Conservation (phyloP, 2,888 invertebrate genomes). For the Horisme vitalbata region DNA sequence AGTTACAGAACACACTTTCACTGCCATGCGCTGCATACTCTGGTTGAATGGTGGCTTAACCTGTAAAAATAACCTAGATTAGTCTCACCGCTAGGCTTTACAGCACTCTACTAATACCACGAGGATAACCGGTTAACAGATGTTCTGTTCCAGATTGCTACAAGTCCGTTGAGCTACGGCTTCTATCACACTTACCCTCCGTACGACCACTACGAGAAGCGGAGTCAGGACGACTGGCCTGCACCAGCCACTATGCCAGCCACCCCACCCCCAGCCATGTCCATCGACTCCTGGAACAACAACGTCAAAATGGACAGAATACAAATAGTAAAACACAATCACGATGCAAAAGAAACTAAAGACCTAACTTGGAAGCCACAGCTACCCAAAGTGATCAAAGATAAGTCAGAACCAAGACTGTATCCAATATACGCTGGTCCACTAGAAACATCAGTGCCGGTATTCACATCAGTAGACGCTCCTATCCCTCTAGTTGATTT, state of each 20-base stretch:
- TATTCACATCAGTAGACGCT: slow-evolving; percentile 56
- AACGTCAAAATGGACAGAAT: slow-evolving; percentile 61
- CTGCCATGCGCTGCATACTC: too few relatives aligned
- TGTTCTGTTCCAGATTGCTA: slow-evolving; percentile 85
- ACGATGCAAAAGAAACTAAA: slow-evolving; percentile 37
- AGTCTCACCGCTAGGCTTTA: slow-evolving; percentile 51
- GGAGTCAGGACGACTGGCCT: slow-evolving; percentile 64
- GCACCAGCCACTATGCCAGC: slow-evolving; percentile 59
- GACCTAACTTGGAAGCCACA: slow-evolving; percentile 50
- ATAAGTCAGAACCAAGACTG: slow-evolving; percentile 49
- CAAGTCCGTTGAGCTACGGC: slow-evolving; percentile 89
- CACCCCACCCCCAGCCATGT: slow-evolving; percentile 49
- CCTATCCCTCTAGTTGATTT: slow-evolving; percentile 59
- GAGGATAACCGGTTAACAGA: slow-evolving; percentile 75
- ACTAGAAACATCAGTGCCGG: slow-evolving; percentile 41
- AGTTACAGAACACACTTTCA: too few relatives aligned
- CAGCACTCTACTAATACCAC: slow-evolving; percentile 58
- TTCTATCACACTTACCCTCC: slow-evolving; percentile 85
- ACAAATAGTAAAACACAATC: slow-evolving; percentile 45
- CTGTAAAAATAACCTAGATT: slow-evolving; percentile 2
- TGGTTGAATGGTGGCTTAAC: too few relatives aligned
- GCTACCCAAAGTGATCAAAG: slow-evolving; percentile 44
- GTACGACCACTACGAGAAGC: slow-evolving; percentile 72
- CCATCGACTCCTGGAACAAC: slow-evolving; percentile 48
- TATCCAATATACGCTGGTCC: slow-evolving; percentile 58